Base-by-base conservation (phyloP, 2,113 vertebrate genomes). In the Caloenas nicobarica region DNA sequence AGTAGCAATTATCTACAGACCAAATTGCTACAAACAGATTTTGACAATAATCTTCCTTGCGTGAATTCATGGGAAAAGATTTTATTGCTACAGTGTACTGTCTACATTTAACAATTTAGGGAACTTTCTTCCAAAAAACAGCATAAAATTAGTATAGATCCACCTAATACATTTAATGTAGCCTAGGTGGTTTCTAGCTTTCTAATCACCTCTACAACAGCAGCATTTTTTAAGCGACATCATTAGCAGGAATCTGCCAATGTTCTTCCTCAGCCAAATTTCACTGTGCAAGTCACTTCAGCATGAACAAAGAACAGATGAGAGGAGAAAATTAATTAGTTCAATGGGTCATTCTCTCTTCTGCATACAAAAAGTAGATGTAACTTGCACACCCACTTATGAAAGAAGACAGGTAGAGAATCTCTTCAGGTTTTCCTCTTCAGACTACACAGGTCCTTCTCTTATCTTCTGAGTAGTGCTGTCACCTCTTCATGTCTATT, bases 311-410 rank as follows among this genome's bases (percentile, higher is more conserved):
- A 82, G 85, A 93, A 65, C 66, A 93, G 68, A 82, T 87, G 81
- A 93, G 85, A 91, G 56, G 33, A 71, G 77, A 86, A 92, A 91
- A 86, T 62, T 70, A 92, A 91, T 91, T 58, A 81, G 64, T 66
- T 74, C 38, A 44, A 48, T 7, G 12, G 26, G 60, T 84, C 33
- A 11, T 56, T 92, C 65, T 70, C 71, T 74, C 72, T 73, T 10
- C 73, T 95, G 53, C 36, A 16, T 8, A 21, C 44, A 13, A 31
- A 18, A 1, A 62, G 29, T 12, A 77, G 51, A 10, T 33, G 31
- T 1, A 57, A 44, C 50, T 80, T 53, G 46, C 51, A 68, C 33
- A 38, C 26, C 22, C 11, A 33, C 26, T 13, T 61, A 33, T 1
- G 17, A 12, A 16, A 16, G 19, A 4, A 11, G 3, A 16, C 9